Evolutionary conservation across 35 echinoderm and acorn worm species (phyloP).

Genomic region (Diadema setosum): DNA sequence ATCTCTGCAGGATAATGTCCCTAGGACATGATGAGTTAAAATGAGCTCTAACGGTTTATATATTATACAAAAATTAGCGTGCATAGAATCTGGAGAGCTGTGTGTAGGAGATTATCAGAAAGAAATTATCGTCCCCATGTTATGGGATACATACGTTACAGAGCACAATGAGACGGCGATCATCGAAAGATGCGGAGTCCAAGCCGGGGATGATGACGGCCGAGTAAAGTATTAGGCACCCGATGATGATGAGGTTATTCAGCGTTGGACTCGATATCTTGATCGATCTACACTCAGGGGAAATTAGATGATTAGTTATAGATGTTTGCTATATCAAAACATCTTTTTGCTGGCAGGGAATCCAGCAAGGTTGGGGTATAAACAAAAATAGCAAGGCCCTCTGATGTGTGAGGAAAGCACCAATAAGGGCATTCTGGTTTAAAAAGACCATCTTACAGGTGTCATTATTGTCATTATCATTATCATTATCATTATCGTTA

Average conservation of each 20-base stretch:
- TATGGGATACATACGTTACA: slow-evolving; percentile 38
- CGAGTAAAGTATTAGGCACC: slow-evolving; percentile 24
- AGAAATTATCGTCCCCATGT: too few species aligned
- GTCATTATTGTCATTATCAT: too few species aligned
- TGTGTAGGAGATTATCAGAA: too few species aligned
- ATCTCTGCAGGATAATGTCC: too few species aligned
- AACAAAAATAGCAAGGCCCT: not conserved
- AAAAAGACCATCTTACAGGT: not conserved
- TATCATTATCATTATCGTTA: too few species aligned
- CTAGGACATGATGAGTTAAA: too few species aligned
- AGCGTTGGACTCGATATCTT: slow-evolving; percentile 48
- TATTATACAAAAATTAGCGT: too few species aligned
- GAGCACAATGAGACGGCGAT: not conserved
- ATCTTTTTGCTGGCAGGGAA: not conserved
- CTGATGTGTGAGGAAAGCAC: not conserved
- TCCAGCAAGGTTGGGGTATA: not conserved
- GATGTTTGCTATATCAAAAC: too few species aligned
- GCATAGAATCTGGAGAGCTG: too few species aligned
- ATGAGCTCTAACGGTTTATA: too few species aligned
- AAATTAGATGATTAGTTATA: too few species aligned
- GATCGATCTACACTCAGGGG: not conserved
- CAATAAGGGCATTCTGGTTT: not conserved
- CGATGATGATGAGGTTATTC: slow-evolving; percentile 45
- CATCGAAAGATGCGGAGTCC: not conserved
- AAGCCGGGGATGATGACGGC: slow-evolving; percentile 16